phyloP scores from a whole-genome alignment of 2,888 invertebrate species.

The Calameuta filiformis region DNA sequence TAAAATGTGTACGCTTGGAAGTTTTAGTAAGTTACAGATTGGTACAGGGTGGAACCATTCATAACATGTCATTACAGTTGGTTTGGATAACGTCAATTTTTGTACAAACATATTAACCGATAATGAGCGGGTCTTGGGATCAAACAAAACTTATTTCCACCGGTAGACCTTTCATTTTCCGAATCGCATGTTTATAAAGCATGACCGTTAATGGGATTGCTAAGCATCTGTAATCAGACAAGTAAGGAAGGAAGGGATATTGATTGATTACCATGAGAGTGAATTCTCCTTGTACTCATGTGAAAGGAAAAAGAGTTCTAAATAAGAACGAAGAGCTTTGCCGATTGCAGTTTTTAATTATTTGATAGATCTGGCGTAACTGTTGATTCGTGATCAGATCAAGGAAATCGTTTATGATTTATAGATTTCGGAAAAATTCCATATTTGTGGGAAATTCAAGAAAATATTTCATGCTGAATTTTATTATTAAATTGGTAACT shows the following conservation, averaged over 20 bases:
- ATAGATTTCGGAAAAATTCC: background rate
- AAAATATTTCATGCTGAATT: background rate
- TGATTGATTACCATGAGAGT: background rate
- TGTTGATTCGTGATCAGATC: background rate
- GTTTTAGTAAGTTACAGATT: constrained; percentile 6
- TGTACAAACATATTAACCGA: background rate
- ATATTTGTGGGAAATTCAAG: background rate
- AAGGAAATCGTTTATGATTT: background rate
- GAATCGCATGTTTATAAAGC: constrained; percentile 18
- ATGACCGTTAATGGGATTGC: constrained; percentile 18
- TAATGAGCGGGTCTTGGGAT: background rate
- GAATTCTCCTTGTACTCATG: background rate
- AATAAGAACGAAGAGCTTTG: background rate
- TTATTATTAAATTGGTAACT: background rate
- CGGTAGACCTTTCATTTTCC: background rate
- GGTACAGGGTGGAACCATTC: constrained; percentile 23
- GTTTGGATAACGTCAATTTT: constrained; percentile 1
- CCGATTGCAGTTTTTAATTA: background rate
- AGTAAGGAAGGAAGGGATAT: constrained; percentile 3
- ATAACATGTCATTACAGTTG: background rate
- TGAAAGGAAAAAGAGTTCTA: background rate
- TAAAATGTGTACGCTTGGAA: background rate
- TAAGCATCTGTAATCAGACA: constrained; percentile 15
- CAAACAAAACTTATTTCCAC: background rate
- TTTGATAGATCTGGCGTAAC: background rate